Evolutionary conservation across 2,113 vertebrate species (phyloP), one percentile per base, ranked within the genome.

Genomic region (Sterna hirundo): DNA sequence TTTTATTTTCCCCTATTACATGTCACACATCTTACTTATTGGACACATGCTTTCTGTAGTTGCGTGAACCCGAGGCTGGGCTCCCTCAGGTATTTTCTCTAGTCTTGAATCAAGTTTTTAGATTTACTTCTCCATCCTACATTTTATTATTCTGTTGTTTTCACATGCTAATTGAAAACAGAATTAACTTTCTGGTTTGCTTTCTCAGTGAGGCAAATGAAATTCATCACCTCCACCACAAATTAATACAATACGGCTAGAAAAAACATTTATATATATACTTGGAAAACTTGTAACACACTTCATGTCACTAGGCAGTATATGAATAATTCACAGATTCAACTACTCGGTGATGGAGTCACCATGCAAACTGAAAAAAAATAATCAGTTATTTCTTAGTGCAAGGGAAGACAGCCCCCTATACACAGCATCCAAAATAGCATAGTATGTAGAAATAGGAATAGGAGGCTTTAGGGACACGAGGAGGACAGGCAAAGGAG

Each of bases 251-350:
- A 87, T 44, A 68, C 15, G 47, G 18, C 47, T 47, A 68, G 47
- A 57, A 75, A 93, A 96, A 66, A 20, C 40, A 68, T 60, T 20
- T 51, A 21, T n/a, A 60, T 58, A 68, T 68, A 49, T 60, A 81
- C 38, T 76, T 89, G 61, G 78, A 85, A 89, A 83, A 93, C 70
- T 57, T 85, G 46, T 64, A 95, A 61, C 22, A 76, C 49, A 90
- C 84, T 90, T 94, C 61, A 69, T 69, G n/a, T 69, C 79, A 85
- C 54, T 60, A 79, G 36, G 10, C 5, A 3, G 30, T 40, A 55
- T 22, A 87, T 85, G 78, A 96, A 97, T 94, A 95, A 96, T 91
- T 96, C 95, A 81, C 60, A 76, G 58, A 89, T 76, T 86, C 70
- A 91, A 84, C 94, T 94, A 96, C 34, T 83, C 54, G 40, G 62